phyloP scores from a whole-genome alignment of 1,140 invertebrate species.

The Berghia stephanieae region DNA sequence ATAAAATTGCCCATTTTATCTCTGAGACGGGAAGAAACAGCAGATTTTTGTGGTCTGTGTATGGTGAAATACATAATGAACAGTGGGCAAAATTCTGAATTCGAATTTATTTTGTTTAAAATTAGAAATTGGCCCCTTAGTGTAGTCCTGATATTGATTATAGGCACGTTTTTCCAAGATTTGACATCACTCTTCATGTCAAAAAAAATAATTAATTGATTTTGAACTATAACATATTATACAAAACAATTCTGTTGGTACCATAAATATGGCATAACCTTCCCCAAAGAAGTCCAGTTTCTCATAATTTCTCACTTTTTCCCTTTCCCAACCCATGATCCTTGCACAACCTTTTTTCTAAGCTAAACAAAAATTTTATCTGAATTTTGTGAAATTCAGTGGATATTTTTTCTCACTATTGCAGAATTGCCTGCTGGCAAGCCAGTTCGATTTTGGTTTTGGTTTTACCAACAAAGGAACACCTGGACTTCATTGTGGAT shows the following conservation, averaged over 20 bases:
- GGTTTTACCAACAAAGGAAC: constrained; percentile 95
- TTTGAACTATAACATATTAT: not conserved
- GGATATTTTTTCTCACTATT: constrained; percentile 50
- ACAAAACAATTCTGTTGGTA: not conserved
- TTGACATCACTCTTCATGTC: no score
- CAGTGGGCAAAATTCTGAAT: no score
- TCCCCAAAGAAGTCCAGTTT: not conserved
- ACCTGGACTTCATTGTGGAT: constrained; percentile 88
- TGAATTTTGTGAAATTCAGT: not conserved
- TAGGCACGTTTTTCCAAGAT: no score
- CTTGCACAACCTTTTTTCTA: not conserved
- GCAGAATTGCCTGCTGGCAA: constrained; percentile 90
- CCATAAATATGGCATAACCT: not conserved
- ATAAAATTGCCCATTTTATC: no score
- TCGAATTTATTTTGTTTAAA: no score
- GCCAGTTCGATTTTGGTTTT: constrained; percentile 93
- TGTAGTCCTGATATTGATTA: no score
- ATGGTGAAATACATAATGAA: no score
- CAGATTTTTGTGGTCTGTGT: no score
- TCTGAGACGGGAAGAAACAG: no score
- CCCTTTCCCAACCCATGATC: not conserved
- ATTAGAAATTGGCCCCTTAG: no score
- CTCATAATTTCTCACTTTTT: not conserved
- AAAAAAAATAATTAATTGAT: no score
- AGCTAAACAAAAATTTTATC: not conserved